Percentiles rank a stretch among this genome's conserved stretches.
Conservation (phyloP, 1,140 invertebrate species). For the Tachypleus tridentatus region DNA sequence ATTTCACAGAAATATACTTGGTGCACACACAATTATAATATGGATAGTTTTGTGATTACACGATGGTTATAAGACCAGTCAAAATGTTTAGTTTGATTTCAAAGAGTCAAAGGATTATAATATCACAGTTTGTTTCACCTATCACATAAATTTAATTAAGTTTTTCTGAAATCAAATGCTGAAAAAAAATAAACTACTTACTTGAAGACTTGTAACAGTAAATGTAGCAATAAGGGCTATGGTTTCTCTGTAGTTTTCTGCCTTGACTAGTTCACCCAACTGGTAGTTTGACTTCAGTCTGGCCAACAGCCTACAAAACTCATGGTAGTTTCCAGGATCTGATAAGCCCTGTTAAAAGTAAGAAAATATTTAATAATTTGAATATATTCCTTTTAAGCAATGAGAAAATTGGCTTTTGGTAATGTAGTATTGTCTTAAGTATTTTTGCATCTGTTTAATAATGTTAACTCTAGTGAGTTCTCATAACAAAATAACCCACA, state of each 20-base stretch:
- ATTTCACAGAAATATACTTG: too few relatives aligned
- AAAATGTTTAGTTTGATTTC: too few relatives aligned
- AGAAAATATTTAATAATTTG: constrained; percentile 4
- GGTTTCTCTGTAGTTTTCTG: constrained; percentile 86
- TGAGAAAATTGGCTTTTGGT: too few relatives aligned
- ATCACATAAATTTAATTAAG: background rate
- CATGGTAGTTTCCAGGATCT: constrained; percentile 92
- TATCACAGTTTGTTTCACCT: background rate
- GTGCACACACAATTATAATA: too few relatives aligned
- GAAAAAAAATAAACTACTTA: constrained; percentile 20
- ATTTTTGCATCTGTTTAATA: too few relatives aligned
- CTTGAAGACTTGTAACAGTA: constrained; percentile 84
- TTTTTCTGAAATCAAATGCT: background rate
- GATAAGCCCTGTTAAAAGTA: constrained; percentile 57
- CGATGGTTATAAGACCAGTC: too few relatives aligned
- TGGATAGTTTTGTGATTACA: too few relatives aligned
- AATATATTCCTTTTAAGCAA: too few relatives aligned
- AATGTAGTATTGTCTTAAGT: too few relatives aligned
- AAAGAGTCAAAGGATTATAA: background rate
- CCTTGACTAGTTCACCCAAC: constrained; percentile 87
- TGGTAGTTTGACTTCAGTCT: constrained; percentile 97
- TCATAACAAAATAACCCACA: too few relatives aligned
- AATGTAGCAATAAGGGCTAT: constrained; percentile 95
- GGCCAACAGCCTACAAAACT: constrained; percentile 92
- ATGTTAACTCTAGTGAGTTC: too few relatives aligned